A percentile compares a stretch with the other conserved stretches of the same genome.
These are phyloP conservation scores for Anhinga anhinga DNA, from an alignment of 2,113 vertebrate species.

Conservation along the genomic window DNA sequence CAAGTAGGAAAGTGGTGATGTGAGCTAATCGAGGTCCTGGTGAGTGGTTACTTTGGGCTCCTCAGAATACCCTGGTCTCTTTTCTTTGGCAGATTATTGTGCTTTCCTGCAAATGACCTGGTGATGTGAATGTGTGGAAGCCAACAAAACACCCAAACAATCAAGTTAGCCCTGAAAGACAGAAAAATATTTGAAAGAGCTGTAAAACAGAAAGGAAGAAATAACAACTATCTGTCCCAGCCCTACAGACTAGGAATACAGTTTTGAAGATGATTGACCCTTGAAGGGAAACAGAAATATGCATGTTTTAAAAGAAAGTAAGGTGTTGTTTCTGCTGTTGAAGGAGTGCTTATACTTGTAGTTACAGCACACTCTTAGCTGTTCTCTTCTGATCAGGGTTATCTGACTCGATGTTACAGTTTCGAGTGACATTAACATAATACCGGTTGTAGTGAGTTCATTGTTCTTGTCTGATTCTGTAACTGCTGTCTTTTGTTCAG, in stretches of 20 bases:
- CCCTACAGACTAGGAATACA: too few species aligned
- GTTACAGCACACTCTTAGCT: not conserved
- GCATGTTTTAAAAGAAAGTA: too few species aligned
- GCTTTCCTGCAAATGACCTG: not conserved
- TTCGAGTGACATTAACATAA: not conserved
- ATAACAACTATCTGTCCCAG: too few species aligned
- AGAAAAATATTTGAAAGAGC: too few species aligned
- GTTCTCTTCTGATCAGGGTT: not conserved
- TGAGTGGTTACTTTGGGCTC: not conserved
- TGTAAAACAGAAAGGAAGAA: too few species aligned
- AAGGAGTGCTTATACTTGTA: not conserved
- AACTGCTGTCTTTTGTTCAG: not conserved
- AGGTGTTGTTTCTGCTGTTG: too few species aligned
- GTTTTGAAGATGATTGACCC: too few species aligned
- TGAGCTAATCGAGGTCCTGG: not conserved
- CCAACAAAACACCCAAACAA: too few species aligned
- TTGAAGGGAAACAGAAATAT: too few species aligned
- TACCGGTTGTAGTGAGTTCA: not conserved
- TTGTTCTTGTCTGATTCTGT: not conserved
- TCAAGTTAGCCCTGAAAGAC: too few species aligned
- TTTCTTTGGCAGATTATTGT: not conserved
- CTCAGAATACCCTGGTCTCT: not conserved
- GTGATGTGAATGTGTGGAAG: not conserved
- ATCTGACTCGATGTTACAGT: not conserved
- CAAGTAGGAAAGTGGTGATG: not conserved